Percentiles rank a stretch among this genome's conserved stretches.
These are phyloP conservation scores for Sanderia malayensis DNA, from an alignment of 30 jellyfish, hydroid and myxozoan genomes.

Conservation along the genomic window DNA sequence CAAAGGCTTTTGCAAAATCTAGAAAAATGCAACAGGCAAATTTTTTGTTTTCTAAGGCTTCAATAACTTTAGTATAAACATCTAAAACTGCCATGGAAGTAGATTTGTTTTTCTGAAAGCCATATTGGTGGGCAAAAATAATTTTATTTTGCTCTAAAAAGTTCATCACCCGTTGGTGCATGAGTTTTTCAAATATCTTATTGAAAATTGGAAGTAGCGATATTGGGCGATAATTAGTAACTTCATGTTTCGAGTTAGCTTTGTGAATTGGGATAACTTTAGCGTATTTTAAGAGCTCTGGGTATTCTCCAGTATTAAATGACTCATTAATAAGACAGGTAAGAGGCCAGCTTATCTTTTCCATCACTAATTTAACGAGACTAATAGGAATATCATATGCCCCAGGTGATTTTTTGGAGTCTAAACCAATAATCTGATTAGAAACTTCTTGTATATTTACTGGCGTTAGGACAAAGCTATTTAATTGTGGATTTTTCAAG, in stretches of 20 bases:
- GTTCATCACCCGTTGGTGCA: neutral
- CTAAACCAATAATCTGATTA: neutral
- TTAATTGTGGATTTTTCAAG: conserved; percentile 10
- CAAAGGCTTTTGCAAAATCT: conserved; percentile 18
- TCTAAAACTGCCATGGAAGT: conserved; percentile 1
- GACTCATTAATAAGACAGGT: conserved; percentile 8
- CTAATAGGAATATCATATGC: conserved; percentile 13
- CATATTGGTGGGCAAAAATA: neutral
- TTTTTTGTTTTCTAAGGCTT: neutral
- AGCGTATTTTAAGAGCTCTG: conserved; percentile 18
- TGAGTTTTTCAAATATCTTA: conserved; percentile 16
- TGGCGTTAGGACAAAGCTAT: conserved; percentile 11
- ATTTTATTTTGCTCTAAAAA: neutral
- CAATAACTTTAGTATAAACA: neutral
- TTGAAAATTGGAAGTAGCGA: conserved; percentile 28
- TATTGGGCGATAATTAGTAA: conserved; percentile 37
- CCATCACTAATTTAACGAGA: conserved; percentile 10
- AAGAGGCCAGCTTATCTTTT: neutral
- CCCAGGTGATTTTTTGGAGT: conserved; percentile 15
- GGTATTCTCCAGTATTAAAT: conserved; percentile 23
- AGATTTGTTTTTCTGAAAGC: conserved; percentile 8
- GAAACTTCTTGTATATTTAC: conserved; percentile 4
- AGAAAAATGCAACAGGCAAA: conserved; percentile 1
- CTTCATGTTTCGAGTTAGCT: conserved; percentile 17
- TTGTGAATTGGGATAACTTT: conserved; percentile 39